Base-by-base conservation (phyloP, 2,113 vertebrate genomes). In the Neodon shergylaensis region DNA sequence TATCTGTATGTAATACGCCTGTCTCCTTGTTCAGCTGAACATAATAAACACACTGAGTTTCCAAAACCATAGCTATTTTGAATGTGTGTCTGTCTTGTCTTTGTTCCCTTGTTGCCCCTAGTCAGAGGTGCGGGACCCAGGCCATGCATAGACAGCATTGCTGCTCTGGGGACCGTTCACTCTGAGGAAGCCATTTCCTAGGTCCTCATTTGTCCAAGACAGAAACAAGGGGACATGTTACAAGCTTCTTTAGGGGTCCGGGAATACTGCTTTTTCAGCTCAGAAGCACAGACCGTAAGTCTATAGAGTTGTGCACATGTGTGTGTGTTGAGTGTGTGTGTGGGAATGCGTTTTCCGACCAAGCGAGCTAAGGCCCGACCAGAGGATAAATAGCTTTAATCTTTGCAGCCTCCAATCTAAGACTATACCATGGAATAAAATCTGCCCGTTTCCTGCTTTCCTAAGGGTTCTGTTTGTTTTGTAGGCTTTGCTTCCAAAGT, bases 151-250 rank as follows among this genome's bases (percentile, higher is more conserved):
- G 24, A 63, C 81, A 61, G 52, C 52, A 14, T 11, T 42, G 54
- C 14, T 28, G n/a, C 24, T 31, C 28, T 82, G 68, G 36, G 16
- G 47, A 19, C 14, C 6, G 3, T 7, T 4, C 17, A 7, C 65
- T 44, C 39, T 88, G 92, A 68, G 65, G 84, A n/a, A 85, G 42
- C 11, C 0, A 31, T 12, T 28, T 22, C 52, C 16, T 52, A 9
- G 49, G 66, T 36, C 4, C 47, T 68, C 31, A 11, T 58, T 52
- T 78, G 19, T 66, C 58, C 1, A 1, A 5, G 22, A 17, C 0
- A 0, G 21, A 68, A 36, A 26, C 24, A 22, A 4, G 24, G 19
- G 10, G n/a, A 24, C 0, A 0, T 36, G 66, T 24, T 10, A 28
- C 65, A 36, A 17, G 14, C 66, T 39, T 6, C 42, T 72, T 17